These are phyloP conservation scores for Phalacrocorax brasilianus DNA, from an alignment of 2,113 vertebrate genomes.

Conservation along the genomic window DNA sequence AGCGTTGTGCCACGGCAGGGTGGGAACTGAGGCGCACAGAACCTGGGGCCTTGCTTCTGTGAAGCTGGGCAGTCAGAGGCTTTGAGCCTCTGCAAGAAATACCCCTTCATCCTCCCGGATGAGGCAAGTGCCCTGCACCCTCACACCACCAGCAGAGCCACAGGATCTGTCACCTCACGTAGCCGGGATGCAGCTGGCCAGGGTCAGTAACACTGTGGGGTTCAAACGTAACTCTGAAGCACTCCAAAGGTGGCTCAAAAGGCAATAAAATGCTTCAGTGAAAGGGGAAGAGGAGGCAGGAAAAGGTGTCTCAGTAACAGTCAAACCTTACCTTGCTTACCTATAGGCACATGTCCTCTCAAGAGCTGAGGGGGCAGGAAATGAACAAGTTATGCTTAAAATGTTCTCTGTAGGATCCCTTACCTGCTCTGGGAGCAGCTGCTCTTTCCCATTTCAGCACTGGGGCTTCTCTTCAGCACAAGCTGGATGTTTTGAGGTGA, in stretches of 20 bases:
- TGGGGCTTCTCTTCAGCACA: background rate
- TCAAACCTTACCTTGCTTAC: background rate
- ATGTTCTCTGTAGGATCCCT: background rate
- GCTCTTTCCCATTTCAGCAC: background rate
- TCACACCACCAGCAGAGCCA: background rate
- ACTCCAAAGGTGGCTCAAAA: background rate
- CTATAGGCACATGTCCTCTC: background rate
- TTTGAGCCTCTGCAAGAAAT: background rate
- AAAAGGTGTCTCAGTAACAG: background rate
- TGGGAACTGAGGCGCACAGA: background rate
- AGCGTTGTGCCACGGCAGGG: background rate
- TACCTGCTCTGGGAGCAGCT: background rate
- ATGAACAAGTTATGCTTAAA: background rate
- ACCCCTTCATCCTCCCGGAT: background rate
- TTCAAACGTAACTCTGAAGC: background rate
- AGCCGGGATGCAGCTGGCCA: background rate
- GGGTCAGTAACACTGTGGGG: rapidly evolving
- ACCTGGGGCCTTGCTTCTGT: background rate
- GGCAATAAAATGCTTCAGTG: background rate
- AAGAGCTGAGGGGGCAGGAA: background rate
- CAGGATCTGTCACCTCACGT: background rate
- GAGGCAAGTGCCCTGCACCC: background rate
- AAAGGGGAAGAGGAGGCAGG: background rate
- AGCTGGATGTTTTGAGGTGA: background rate
- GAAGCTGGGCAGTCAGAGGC: background rate